Base-by-base conservation (phyloP, 2,113 vertebrate genomes). In the Copsychus sechellarum region DNA sequence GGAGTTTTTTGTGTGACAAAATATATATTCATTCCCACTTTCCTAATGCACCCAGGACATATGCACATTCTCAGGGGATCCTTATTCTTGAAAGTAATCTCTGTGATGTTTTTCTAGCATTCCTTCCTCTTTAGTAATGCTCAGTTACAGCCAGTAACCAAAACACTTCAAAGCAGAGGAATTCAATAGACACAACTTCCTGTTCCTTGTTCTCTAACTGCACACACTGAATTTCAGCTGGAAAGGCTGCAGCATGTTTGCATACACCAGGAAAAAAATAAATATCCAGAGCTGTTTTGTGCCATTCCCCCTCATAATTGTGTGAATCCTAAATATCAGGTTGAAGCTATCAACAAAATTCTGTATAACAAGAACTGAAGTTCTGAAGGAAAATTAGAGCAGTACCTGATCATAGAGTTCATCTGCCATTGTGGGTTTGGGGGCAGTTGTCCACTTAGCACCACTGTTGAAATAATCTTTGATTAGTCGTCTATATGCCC, bases 371-470 rank as follows among this genome's bases (percentile, higher is more conserved):
- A 18, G 60, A 57, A 66, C 22, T 25, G 34, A 80, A 62, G 34
- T 65, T 76, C n/a, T 64, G 76, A 73, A 84, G 62, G 56, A 54
- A 78, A 65, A 24, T 18, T 4, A 62, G 31, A 73, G 4, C 33
- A 81, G 69, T 97, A 99, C 99, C 98, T 99, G 98, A 96, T 99
- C 98, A 67, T 99, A 99, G 79, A 99, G 98, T 24, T 99, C 97
- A 92, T 99, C 98, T 8, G 98, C 97, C 99, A 99, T 99, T 21
- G 98, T 99, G 86, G 99, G 99, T 95, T 99, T 99, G 15, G 99
- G 99, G 72, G 99, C 99, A 4, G 99, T 98, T 93, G 99, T 99
- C 99, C 99, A 99, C 93, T 99, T 99, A 86, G 99, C 99, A 51
- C 99, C 99, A 80, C 97, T 97, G 54, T 93, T 98, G 97, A 99